A percentile compares a stretch with the other conserved stretches of the same genome.
Conservation (phyloP, 2,888 invertebrate genomes). For the Latrodectus hesperus region DNA sequence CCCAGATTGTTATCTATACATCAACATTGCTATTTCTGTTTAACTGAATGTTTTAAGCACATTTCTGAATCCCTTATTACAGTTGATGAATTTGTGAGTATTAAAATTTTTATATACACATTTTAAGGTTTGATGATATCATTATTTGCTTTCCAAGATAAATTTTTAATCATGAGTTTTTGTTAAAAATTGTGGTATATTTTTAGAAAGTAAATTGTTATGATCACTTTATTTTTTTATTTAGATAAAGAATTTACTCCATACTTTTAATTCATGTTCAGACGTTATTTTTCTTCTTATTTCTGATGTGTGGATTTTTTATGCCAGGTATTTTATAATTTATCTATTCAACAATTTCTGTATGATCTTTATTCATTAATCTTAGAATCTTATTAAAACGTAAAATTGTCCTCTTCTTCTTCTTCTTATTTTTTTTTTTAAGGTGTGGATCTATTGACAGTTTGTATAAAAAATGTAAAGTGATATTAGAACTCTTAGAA, state of each 20-base stretch:
- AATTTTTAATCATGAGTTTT: neutral
- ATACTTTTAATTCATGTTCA: neutral
- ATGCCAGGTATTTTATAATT: slow-evolving; percentile 26
- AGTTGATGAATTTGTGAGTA: too few relatives aligned
- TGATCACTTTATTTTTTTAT: neutral
- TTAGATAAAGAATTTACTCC: slow-evolving; percentile 1
- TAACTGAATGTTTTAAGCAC: neutral
- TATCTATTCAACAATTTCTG: neutral
- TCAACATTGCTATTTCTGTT: neutral
- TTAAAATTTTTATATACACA: too few relatives aligned
- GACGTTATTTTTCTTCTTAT: slow-evolving; percentile 26
- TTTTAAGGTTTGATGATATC: too few relatives aligned
- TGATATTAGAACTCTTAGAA: neutral
- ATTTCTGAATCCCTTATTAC: too few relatives aligned
- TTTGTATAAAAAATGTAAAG: neutral
- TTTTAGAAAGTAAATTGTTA: neutral
- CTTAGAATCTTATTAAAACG: too few relatives aligned
- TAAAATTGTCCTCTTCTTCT: too few relatives aligned
- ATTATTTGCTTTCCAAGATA: neutral
- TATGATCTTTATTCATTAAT: neutral
- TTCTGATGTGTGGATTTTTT: slow-evolving; percentile 48
- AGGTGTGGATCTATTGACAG: neutral
- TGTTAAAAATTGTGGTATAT: neutral
- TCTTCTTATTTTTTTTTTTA: neutral
- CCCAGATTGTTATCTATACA: neutral